These are phyloP conservation scores for Nasonia longicornis DNA, from an alignment of 1,140 invertebrate genomes.

Conservation along the genomic window DNA sequence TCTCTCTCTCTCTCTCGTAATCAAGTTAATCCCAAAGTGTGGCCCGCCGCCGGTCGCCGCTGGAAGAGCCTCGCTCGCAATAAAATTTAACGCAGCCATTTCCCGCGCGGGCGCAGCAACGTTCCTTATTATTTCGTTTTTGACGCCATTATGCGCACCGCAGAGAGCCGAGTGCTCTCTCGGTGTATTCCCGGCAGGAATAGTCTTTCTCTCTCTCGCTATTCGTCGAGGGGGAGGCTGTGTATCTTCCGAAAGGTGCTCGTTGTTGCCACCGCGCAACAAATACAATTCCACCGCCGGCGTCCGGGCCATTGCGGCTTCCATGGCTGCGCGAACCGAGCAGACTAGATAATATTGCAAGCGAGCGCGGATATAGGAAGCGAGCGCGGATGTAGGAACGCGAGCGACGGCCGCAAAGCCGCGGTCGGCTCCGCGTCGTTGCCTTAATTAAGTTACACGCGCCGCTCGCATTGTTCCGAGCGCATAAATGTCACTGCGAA, in stretches of 20 bases:
- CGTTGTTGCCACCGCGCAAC: constrained; percentile 55
- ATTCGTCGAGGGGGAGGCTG: constrained; percentile 43
- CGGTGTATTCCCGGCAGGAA: not conserved
- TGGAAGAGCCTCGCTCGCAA: not conserved
- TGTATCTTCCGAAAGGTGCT: constrained; percentile 51
- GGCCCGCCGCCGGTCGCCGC: not conserved
- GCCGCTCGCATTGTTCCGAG: constrained; percentile 63
- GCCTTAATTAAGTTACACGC: constrained; percentile 70
- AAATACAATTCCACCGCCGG: constrained; percentile 63
- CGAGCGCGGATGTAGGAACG: not conserved
- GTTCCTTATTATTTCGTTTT: constrained; percentile 45
- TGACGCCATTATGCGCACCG: constrained; percentile 39
- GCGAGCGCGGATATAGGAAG: constrained; percentile 21
- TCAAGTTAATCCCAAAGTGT: constrained; percentile 34
- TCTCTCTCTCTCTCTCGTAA: not conserved
- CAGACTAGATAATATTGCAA: constrained; percentile 67
- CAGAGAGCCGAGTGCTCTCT: not conserved
- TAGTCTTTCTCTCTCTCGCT: not conserved
- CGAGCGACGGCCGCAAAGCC: constrained; percentile 60
- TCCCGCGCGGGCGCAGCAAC: not conserved
- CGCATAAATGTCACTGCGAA: constrained; percentile 65
- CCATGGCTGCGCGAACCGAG: constrained; percentile 56
- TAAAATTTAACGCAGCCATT: constrained; percentile 41
- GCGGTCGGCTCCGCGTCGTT: constrained; percentile 67
- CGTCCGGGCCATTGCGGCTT: constrained; percentile 56